Evolutionary conservation across 1,140 invertebrate genomes (phyloP).

Genomic region (Drosophila miranda): DNA sequence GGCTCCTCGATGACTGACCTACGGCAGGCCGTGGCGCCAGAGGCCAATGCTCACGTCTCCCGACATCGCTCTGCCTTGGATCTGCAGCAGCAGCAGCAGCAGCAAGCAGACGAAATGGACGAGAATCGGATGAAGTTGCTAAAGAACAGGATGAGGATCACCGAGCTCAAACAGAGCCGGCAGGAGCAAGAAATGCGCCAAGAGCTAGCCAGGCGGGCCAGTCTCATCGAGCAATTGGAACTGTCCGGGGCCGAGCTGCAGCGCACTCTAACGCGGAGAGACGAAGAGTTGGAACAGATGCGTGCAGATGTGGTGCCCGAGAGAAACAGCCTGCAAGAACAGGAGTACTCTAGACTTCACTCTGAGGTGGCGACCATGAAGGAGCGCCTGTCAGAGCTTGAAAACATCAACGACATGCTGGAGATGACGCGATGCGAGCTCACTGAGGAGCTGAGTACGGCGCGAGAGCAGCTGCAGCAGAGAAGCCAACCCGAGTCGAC

Average conservation of each 20-base stretch:
- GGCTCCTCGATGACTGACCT: constrained; percentile 80
- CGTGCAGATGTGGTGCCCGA: background rate
- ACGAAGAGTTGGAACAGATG: constrained; percentile 36
- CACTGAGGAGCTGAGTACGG: constrained; percentile 51
- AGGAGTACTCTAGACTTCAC: constrained; percentile 45
- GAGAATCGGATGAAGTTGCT: constrained; percentile 58
- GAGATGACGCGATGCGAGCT: constrained; percentile 69
- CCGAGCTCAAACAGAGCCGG: constrained; percentile 57
- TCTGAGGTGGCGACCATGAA: constrained; percentile 33
- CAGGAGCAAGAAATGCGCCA: constrained; percentile 63
- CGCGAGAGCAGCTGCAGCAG: constrained; percentile 83
- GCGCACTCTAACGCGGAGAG: constrained; percentile 21
- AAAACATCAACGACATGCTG: constrained; percentile 53
- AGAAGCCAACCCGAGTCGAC: too few relatives aligned
- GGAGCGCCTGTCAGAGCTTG: constrained; percentile 47
- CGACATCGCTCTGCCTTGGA: constrained; percentile 73
- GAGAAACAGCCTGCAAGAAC: constrained; percentile 29
- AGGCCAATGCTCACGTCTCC: constrained; percentile 42
- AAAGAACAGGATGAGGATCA: constrained; percentile 62
- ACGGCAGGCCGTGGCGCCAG: constrained; percentile 19
- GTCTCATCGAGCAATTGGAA: constrained; percentile 56
- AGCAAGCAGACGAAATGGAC: constrained; percentile 15
- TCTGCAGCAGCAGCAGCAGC: too few relatives aligned
- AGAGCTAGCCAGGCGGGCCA: constrained; percentile 34
- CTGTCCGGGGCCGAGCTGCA: constrained; percentile 34